A percentile compares a stretch with the other conserved stretches of the same genome.
These are phyloP conservation scores for Bolinopsis microptera DNA, from an alignment of 37 sponge, comb jelly and placozoan genomes.

Conservation along the genomic window DNA sequence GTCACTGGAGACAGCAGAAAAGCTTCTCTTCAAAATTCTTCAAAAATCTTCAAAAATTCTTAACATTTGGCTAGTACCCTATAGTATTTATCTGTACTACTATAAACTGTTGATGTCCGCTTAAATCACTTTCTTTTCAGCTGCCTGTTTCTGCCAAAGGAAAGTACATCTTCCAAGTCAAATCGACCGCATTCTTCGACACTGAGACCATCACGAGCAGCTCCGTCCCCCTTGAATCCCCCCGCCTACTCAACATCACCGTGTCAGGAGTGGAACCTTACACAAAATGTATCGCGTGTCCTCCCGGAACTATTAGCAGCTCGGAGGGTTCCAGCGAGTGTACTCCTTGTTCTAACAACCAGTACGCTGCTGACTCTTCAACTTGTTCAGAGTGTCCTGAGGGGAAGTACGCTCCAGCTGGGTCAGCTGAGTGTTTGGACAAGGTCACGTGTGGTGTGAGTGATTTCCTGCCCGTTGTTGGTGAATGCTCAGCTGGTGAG, in stretches of 20 bases:
- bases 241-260: not conserved
- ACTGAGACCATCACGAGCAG: not conserved
- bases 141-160: not conserved
- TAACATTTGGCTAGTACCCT: no score
- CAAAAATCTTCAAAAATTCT: no score
- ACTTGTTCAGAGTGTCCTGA: not conserved
- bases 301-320: not conserved
- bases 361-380: not conserved
- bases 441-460: not conserved
- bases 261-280: not conserved
- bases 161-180: constrained; percentile 26
- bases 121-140: not conserved
- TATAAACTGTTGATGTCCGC: no score
- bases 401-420: not conserved
- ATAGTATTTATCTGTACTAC: no score
- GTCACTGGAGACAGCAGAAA: no score
- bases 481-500: not conserved
- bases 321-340: not conserved
- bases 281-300: not conserved
- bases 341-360: not conserved
- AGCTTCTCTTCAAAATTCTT: no score
- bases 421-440: not conserved
- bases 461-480: constrained; percentile 9
- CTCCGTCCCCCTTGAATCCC: not conserved
- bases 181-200: constrained; percentile 43